These are phyloP conservation scores for Microtus richardsoni DNA, from an alignment of 2,113 vertebrate species.

Conservation along the genomic window DNA sequence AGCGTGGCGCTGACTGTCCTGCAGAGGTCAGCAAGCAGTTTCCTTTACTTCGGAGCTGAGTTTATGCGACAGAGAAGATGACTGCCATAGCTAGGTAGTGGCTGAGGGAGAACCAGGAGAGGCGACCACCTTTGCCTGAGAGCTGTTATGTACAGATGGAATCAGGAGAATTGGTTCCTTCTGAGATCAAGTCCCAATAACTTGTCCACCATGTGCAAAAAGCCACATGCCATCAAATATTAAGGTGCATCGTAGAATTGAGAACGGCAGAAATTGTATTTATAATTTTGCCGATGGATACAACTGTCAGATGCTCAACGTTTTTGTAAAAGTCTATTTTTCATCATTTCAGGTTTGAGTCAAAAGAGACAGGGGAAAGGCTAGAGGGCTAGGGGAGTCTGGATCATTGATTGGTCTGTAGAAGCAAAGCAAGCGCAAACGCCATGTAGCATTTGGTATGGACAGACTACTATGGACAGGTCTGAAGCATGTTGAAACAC, in stretches of 20 bases:
- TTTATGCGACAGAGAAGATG: not conserved
- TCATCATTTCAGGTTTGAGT: not conserved
- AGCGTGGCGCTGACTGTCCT: not conserved
- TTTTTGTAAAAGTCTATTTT: slow-evolving; percentile 31
- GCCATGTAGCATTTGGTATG: fast-evolving
- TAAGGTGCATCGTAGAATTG: not conserved
- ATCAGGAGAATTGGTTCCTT: not conserved
- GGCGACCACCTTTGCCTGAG: not conserved
- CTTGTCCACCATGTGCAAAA: not conserved
- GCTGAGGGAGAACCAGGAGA: not conserved
- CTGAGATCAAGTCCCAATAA: not conserved
- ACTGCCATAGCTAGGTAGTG: not conserved
- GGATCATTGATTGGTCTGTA: not conserved
- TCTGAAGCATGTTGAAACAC: not conserved
- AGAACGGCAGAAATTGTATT: not conserved
- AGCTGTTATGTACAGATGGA: not conserved
- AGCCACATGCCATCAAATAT: not conserved
- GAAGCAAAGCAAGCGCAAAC: not conserved
- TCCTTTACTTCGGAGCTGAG: not conserved
- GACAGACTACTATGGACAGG: not conserved
- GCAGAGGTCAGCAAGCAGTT: not conserved
- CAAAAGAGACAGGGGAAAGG: not conserved
- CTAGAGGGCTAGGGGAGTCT: not conserved
- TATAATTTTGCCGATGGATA: not conserved
- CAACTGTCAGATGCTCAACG: not conserved